These are phyloP conservation scores for Lepisosteus osseus DNA, from an alignment of 2,113 vertebrate genomes.

Conservation along the genomic window DNA sequence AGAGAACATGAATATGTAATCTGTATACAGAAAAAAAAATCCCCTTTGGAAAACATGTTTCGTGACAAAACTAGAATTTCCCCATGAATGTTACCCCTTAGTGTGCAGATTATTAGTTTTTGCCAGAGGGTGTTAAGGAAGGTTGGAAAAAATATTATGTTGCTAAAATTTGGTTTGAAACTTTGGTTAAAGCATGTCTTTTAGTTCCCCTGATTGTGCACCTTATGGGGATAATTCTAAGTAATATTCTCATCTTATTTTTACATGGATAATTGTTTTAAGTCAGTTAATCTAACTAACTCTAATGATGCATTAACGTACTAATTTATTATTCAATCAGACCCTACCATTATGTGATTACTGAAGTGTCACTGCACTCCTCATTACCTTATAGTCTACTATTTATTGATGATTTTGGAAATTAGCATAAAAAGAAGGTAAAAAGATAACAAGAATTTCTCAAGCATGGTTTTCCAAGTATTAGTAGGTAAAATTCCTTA, in stretches of 20 bases:
- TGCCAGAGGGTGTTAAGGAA: not conserved
- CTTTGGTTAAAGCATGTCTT: not conserved
- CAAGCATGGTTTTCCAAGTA: conserved; percentile 2
- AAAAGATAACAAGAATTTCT: conserved; percentile 3
- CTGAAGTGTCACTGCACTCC: conserved; percentile 46
- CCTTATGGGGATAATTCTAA: conserved; percentile 53
- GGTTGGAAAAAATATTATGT: not conserved
- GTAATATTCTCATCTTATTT: conserved; percentile 64
- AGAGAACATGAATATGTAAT: not conserved
- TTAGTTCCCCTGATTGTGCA: conserved; percentile 42
- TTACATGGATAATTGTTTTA: conserved; percentile 77
- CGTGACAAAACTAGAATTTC: conserved; percentile 31
- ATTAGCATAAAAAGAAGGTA: conserved; percentile 63
- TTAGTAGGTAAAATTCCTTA: not conserved
- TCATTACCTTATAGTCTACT: conserved; percentile 34
- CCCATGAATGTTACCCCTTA: conserved; percentile 24
- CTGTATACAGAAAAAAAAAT: conserved; percentile 44
- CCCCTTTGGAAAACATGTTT: conserved; percentile 30
- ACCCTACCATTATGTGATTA: conserved; percentile 58
- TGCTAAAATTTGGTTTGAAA: not conserved
- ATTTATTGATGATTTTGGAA: conserved; percentile 41
- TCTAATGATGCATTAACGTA: conserved; percentile 73
- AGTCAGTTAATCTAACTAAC: conserved; percentile 66
- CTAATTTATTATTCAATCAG: conserved; percentile 77
- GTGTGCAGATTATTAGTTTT: not conserved